These are phyloP conservation scores for Diachrysia chrysitis DNA, from an alignment of 2,888 invertebrate species.

Conservation along the genomic window DNA sequence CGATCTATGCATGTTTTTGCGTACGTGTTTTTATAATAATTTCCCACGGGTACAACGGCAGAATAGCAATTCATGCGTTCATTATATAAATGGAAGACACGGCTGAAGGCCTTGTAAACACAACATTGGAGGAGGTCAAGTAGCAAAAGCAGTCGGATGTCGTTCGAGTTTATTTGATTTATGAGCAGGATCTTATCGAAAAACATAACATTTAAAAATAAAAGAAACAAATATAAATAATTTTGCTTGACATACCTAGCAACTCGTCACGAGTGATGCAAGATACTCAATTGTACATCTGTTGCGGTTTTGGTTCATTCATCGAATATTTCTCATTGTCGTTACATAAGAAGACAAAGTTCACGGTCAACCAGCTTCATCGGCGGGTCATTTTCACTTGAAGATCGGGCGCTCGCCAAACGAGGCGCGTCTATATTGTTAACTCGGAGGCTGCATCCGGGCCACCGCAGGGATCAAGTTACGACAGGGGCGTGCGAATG, in stretches of 20 bases:
- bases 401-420: slow-evolving; percentile 71
- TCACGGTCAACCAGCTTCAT: slow-evolving; percentile 77
- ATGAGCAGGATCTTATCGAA: slow-evolving; percentile 11
- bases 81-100: slow-evolving; percentile 62
- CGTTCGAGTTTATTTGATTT: slow-evolving; percentile 24
- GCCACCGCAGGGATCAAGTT: slow-evolving; percentile 82
- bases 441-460: slow-evolving; percentile 87
- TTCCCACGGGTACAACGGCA: slow-evolving; percentile 81
- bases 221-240: not conserved
- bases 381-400: slow-evolving; percentile 75
- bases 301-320: slow-evolving; percentile 64
- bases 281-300: slow-evolving; percentile 23
- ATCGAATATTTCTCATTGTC: slow-evolving; percentile 67
- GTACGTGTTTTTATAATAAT: slow-evolving; percentile 71
- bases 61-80: slow-evolving; percentile 72
- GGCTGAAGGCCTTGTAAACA: slow-evolving; percentile 45
- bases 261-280: slow-evolving; percentile 16
- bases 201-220: slow-evolving; percentile 5
- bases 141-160: slow-evolving; percentile 26
- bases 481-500: slow-evolving; percentile 84
- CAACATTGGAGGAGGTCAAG: slow-evolving; percentile 46
- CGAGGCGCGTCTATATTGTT: slow-evolving; percentile 85
- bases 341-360: slow-evolving; percentile 82
- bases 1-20: slow-evolving; percentile 72
- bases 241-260: slow-evolving; percentile 10